Base-by-base conservation (phyloP, 1,140 invertebrate species). In the Trichonephila clavipes region DNA sequence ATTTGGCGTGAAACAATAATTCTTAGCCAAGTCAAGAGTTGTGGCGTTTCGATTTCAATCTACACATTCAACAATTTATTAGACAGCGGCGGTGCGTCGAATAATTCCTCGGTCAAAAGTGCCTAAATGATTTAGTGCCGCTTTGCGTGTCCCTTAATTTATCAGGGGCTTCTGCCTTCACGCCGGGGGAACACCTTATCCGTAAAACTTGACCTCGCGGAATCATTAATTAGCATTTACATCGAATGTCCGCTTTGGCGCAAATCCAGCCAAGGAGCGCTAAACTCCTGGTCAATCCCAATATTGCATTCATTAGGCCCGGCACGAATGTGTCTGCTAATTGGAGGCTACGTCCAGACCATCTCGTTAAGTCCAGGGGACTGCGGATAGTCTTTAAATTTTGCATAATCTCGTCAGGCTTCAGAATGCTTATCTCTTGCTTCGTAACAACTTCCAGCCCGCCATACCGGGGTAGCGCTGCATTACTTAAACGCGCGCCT, bases 191-290 rank as follows among this genome's bases (percentile, higher is more conserved):
- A 59, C 66, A 44, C 44, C 88, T 88, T 88, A 88, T 72, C 89
- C 77, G 89, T 82, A 90, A 90, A 90, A 90, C 89, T 90, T 90
- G 89, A 90, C 89, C 89, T 83, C 89, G n/a, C 69, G 88, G 51
- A 83, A 59, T 83, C 89, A 90, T 90, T 90, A 90, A 90, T 90
- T 90, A 90, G 77, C 89, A 90, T 90, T 90, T 90, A 90, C 72
- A 58, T 77, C 58, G 44, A 59, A 69, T 90, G 64, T 24, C 64
- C 64, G 64, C 64, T 66, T 69, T 59, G 89, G 89, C 88, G 66
- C 44, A 90, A 90, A 90, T 90, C 88, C 88, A 61, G 88, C 66
- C 72, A 90, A 77, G 77, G 62, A 69, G 88, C 88, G 88, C 88
- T 59, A 81, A 90, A 90, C 72, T 82, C 88, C 88, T 90, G 89